A percentile compares a stretch with the other conserved stretches of the same genome.
Evolutionary conservation across 2,797 vertebrate species (phyloP).

Genomic region (Parotocinclus haroldoi): DNA sequence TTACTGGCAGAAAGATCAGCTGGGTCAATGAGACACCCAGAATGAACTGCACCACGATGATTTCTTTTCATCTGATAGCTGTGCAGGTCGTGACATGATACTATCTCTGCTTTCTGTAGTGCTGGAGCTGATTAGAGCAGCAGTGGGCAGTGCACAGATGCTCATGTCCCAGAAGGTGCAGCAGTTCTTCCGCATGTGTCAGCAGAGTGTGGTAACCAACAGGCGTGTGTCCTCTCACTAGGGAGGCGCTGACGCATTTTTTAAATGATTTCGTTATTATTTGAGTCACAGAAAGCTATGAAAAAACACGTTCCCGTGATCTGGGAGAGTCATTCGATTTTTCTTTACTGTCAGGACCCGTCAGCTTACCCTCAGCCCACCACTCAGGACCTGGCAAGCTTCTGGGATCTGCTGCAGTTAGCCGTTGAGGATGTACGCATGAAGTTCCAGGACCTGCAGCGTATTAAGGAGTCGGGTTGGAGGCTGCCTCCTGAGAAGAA

Average conservation of each 20-base stretch:
- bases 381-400: constrained; percentile 94
- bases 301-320: background rate
- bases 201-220: constrained; percentile 94
- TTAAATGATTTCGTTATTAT: constrained; percentile 19
- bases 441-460: constrained; percentile 95
- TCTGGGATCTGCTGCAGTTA: constrained; percentile 98
- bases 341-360: constrained; percentile 62
- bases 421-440: constrained; percentile 94
- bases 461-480: constrained; percentile 95
- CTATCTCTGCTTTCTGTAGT: constrained; percentile 62
- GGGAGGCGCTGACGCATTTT: constrained; percentile 21
- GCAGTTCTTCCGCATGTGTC: constrained; percentile 98
- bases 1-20: too few species aligned
- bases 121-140: constrained; percentile 92
- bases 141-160: constrained; percentile 94
- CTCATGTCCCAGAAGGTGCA: constrained; percentile 99
- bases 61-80: too few species aligned
- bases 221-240: constrained; percentile 22
- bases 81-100: background rate
- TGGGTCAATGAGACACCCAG: too few species aligned
- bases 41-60: too few species aligned
- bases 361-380: constrained; percentile 91
- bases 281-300: constrained; percentile 5
- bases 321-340: background rate
- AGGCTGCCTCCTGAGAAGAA: constrained; percentile 90